Evolutionary conservation across 2,797 vertebrate genomes (phyloP), one percentile per base, ranked within the genome.

Genomic region (Helicolenus hilgendorfi): DNA sequence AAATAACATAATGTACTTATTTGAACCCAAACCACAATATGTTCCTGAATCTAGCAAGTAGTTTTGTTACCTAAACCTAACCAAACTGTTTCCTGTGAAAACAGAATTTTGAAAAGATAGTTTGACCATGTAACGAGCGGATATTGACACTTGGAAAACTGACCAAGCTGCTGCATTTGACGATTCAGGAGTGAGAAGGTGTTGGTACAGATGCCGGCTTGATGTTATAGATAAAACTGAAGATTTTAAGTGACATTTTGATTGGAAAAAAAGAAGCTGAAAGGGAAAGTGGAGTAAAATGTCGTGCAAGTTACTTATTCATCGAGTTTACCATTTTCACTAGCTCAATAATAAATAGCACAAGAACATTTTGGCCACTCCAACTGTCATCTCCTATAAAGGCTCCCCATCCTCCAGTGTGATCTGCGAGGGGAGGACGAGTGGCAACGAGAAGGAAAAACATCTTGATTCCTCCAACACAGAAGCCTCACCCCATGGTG

Each of bases 401-500:
- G 97, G 92, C 93, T 33, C 45, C 91, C 90, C 89, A 29, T 78
- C 72, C 18, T 95, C 93, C 91, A 92, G 27, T 82, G 70, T 83
- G 78, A 63, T 95, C 91, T 93, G 93, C 91, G 95, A 89, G 77
- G 67, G 89, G 92, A 95, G 1, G 95, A 45, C 15, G 6, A 97
- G 97, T 69, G 73, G 88, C 70, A n/a, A 71, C 67, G 77, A 84
- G 58, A 83, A 85, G 84, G 83, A 95, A 95, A 71, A 95, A 93
- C 92, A 87, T 93, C 94, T 94, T 92, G 94, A 95, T 94, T 96
- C 89, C 82, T 91, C 90, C 91, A 83, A 77, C 20, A 63, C 81
- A 81, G 89, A 88, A 96, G 97, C 92, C 98, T 98, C 97, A 96
- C 98, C 98, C 97, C 98, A 97, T 97, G 94, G 92, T 94, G 98